These are phyloP conservation scores for Oegoconia quadripuncta DNA, from an alignment of 2,888 invertebrate genomes.

Conservation along the genomic window DNA sequence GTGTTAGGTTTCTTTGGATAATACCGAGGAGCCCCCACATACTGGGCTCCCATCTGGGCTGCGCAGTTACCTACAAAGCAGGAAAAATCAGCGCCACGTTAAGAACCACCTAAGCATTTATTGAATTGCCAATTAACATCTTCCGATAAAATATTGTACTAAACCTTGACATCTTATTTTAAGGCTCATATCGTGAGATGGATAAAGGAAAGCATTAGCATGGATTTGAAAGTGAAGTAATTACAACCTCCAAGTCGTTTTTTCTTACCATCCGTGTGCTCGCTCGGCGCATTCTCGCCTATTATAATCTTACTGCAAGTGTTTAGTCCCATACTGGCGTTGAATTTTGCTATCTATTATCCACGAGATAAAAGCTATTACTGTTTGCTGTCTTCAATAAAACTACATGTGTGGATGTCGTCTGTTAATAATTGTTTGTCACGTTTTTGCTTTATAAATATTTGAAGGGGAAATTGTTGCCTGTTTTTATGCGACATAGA, in stretches of 20 bases:
- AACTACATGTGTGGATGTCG: constrained; percentile 5
- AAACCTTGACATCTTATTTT: constrained; percentile 15
- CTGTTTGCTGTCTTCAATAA: constrained; percentile 5
- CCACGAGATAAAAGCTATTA: constrained; percentile 17
- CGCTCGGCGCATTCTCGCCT: constrained; percentile 26
- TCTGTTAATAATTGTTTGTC: constrained; percentile 22
- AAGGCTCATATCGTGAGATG: constrained; percentile 31
- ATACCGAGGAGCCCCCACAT: no score
- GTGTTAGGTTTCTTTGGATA: no score
- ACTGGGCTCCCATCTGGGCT: no score
- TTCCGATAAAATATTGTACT: not conserved
- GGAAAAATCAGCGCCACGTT: no score
- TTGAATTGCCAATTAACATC: no score
- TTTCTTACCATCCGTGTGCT: constrained; percentile 24
- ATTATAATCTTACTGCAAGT: constrained; percentile 19
- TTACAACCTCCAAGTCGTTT: constrained; percentile 39
- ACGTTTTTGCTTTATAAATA: constrained; percentile 24
- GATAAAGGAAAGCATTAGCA: constrained; percentile 35
- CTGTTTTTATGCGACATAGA: constrained; percentile 10
- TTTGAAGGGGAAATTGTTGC: constrained; percentile 20
- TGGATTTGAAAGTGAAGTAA: constrained; percentile 50
- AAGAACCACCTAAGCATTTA: no score
- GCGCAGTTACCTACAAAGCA: no score
- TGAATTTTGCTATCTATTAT: constrained; percentile 26
- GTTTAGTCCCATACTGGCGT: constrained; percentile 10